These are phyloP conservation scores for Heliconius sara DNA, from an alignment of 2,888 invertebrate species.

Conservation along the genomic window DNA sequence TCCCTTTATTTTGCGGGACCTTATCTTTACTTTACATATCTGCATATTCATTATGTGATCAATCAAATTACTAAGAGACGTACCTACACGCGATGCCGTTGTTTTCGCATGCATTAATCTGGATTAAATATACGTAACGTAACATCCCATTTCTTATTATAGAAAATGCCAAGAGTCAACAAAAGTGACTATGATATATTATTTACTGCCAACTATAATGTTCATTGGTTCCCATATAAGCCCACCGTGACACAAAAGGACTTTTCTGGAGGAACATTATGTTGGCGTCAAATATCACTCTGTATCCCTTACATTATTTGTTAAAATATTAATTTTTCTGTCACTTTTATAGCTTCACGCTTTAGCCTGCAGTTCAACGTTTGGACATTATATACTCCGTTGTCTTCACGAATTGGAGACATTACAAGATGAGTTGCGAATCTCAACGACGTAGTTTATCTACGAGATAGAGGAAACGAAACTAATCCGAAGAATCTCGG, in stretches of 20 bases:
- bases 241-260: background rate
- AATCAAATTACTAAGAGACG: conserved; percentile 71
- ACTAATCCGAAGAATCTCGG: no score
- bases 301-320: background rate
- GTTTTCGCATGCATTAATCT: conserved; percentile 50
- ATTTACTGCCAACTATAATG: no score
- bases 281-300: background rate
- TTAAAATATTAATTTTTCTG: background rate
- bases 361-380: no score
- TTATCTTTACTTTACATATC: conserved; percentile 79
- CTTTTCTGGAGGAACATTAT: background rate
- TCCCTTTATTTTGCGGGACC: conserved; percentile 73
- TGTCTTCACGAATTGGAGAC: no score
- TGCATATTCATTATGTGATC: conserved; percentile 82
- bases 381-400: no score
- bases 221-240: background rate
- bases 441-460: no score
- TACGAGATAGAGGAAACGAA: no score
- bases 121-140: conserved; percentile 45
- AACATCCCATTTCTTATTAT: background rate
- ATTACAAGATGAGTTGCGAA: no score
- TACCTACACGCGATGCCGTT: conserved; percentile 32
- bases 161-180: background rate
- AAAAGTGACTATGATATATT: background rate
- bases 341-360: no score